phyloP scores from a whole-genome alignment of 2,888 invertebrate genomes.

The Melieria crassipennis region DNA sequence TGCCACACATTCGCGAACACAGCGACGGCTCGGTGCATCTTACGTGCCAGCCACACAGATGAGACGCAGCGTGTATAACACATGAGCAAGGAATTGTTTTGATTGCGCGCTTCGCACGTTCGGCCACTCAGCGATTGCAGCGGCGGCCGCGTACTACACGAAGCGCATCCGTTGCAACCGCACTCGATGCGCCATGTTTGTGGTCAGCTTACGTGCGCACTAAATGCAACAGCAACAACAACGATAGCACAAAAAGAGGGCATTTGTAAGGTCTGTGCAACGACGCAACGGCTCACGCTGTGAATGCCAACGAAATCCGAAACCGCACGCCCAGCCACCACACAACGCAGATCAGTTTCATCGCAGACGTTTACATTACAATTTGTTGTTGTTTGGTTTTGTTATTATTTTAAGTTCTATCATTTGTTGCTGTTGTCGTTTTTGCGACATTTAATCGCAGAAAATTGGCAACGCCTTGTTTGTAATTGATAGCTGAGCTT shows the following conservation, averaged over 20 bases:
- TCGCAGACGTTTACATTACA: constrained; percentile 18
- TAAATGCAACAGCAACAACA: constrained; percentile 8
- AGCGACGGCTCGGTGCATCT: neutral
- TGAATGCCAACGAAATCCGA: neutral
- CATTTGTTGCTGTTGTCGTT: neutral
- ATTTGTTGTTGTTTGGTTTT: neutral
- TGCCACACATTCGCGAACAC: neutral
- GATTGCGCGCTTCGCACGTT: constrained; percentile 33
- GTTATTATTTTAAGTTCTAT: neutral
- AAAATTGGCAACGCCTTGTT: constrained; percentile 26
- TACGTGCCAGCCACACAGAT: constrained; percentile 9
- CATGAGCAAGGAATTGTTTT: constrained; percentile 32
- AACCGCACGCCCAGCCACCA: neutral
- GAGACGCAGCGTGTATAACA: constrained; percentile 7
- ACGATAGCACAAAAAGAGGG: neutral
- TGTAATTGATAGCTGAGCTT: constrained; percentile 20
- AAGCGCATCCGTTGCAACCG: neutral
- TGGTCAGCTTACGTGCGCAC: neutral
- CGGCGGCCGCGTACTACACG: neutral
- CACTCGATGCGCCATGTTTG: neutral
- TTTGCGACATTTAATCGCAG: neutral
- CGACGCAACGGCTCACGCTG: neutral
- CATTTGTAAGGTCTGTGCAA: too few species aligned
- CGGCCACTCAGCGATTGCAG: constrained; percentile 12
- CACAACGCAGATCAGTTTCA: constrained; percentile 13